A percentile compares a stretch with the other conserved stretches of the same genome.
Conservation (phyloP, 1,140 invertebrate species). For the Arion vulgaris region DNA sequence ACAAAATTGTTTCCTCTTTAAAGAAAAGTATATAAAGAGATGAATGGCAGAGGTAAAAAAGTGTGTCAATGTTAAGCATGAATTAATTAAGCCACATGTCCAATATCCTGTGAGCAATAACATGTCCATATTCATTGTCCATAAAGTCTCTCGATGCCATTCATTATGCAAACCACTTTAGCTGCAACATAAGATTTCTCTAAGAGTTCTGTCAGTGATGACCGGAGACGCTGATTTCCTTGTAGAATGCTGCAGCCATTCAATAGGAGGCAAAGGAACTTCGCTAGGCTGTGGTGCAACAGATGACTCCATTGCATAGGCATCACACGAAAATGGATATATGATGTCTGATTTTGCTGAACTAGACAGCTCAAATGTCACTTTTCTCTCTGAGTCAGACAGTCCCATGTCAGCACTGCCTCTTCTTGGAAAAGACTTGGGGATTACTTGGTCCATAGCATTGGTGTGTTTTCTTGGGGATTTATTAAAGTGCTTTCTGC, state of each 20-base stretch:
- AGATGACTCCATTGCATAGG: slow-evolving; percentile 27
- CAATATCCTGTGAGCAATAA: no score
- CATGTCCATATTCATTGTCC: background rate
- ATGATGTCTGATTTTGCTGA: slow-evolving; percentile 17
- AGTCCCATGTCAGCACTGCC: background rate
- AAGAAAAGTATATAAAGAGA: no score
- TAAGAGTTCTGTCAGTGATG: background rate
- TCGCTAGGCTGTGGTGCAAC: slow-evolving; percentile 25
- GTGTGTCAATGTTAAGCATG: no score
- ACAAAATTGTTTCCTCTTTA: no score
- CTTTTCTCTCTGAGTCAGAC: background rate
- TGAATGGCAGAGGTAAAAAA: no score
- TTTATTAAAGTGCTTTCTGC: background rate
- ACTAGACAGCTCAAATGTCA: background rate
- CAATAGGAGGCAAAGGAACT: slow-evolving; percentile 20
- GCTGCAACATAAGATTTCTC: slow-evolving; percentile 12
- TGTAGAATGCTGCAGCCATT: slow-evolving; percentile 21
- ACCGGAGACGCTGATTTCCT: background rate
- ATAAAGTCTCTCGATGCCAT: background rate
- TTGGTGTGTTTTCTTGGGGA: background rate
- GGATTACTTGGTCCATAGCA: background rate
- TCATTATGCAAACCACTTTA: background rate
- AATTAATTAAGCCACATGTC: no score
- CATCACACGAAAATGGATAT: background rate
- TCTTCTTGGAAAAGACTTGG: slow-evolving; percentile 1